phyloP scores from a whole-genome alignment of 1,140 invertebrate species.

The Lepidurus apus region DNA sequence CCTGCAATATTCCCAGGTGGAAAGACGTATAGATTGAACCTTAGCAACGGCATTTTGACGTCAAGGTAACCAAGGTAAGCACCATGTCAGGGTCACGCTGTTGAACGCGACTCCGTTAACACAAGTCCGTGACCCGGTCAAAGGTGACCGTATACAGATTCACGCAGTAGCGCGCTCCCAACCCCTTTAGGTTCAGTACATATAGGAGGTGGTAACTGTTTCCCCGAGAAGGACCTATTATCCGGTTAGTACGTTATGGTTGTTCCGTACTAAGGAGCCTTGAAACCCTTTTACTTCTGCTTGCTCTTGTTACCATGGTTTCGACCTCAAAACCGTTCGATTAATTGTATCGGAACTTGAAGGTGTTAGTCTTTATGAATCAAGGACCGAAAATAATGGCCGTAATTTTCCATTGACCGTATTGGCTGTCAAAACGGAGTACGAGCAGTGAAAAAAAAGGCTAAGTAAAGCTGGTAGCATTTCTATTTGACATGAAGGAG shows the following conservation, averaged over 20 bases:
- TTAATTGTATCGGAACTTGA: not conserved
- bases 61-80: constrained; percentile 7
- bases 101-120: not conserved
- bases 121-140: not conserved
- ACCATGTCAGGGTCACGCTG: not conserved
- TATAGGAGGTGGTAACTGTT: too few relatives aligned
- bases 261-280: not conserved
- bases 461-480: too few relatives aligned
- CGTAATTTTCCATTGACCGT: too few relatives aligned
- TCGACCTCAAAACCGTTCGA: not conserved
- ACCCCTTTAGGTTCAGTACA: too few relatives aligned
- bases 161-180: not conserved
- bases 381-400: too few relatives aligned
- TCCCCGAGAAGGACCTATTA: too few relatives aligned
- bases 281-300: not conserved
- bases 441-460: too few relatives aligned
- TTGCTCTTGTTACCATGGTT: not conserved
- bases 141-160: not conserved
- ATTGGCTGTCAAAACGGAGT: too few relatives aligned
- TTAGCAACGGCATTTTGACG: constrained; percentile 10
- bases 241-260: not conserved
- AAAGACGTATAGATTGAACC: not conserved
- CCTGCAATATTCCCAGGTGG: not conserved
- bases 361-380: not conserved
- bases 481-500: too few relatives aligned